Evolutionary conservation across 2,797 vertebrate species (phyloP), one percentile per base, ranked within the genome.

Genomic region (Mionectes olivaceus): DNA sequence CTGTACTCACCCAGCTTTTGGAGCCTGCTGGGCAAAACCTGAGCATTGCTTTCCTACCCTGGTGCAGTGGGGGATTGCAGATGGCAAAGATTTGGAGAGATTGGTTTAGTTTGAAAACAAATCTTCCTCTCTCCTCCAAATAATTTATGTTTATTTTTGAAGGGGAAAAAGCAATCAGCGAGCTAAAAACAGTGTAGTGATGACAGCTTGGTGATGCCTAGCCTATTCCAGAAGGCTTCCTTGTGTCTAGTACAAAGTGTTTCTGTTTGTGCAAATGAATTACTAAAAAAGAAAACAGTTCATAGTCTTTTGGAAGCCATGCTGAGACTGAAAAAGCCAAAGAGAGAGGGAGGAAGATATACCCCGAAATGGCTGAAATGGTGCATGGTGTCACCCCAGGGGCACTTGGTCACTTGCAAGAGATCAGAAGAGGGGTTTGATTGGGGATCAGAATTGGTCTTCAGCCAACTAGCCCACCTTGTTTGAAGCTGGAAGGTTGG

Each of bases 191-290:
- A 87, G 56, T 47, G 24, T 13, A 79, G 56, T 2, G 9, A 25
- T 82, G 81, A 78, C 87, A 90, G 56, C 47, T 44, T 47, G 68
- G 78, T 44, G 81, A 84, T 82, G 89, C 55, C 67, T 61, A 60
- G 74, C 80, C 73, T 78, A 14, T 83, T 93, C 83, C 90, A 90
- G 70, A 87, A 90, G 86, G 69, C 55, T 80, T 95, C 21, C 2
- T 27, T 55, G 61, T 49, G 75, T 8, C 2, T 43, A 79, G 71
- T 61, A 47, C 67, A 71, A 43, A 60, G 57, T 64, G 67, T 2
- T 78, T 94, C 68, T 89, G 57, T 92, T 84, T 79, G 55, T 84
- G 67, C 39, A 82, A 59, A 79, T 65, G 13, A 80, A 69, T 67
- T 74, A 15, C 33, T 85, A 13, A 70, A 85, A 65, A 77, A 59